These are phyloP conservation scores for Trichopoda pennipes DNA, from an alignment of 2,888 invertebrate species.

Conservation along the genomic window DNA sequence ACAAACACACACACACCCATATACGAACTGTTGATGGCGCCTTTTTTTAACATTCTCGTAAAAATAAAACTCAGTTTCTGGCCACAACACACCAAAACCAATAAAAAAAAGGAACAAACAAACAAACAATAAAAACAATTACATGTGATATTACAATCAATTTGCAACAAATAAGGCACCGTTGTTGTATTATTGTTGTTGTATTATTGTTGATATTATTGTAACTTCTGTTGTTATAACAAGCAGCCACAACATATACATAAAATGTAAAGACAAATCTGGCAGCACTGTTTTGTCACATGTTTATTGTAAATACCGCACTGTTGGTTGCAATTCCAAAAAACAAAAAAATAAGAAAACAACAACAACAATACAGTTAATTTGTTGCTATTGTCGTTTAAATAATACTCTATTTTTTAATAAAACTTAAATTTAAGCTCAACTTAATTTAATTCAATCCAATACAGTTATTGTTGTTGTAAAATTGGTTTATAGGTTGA, in stretches of 20 bases:
- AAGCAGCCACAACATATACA: constrained; percentile 23
- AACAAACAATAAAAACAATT: constrained; percentile 68
- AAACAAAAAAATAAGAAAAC: no score
- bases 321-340: constrained; percentile 1
- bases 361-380: constrained; percentile 38
- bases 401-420: constrained; percentile 47
- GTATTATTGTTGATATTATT: constrained; percentile 60
- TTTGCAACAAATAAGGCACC: constrained; percentile 79
- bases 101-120: no score
- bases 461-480: constrained; percentile 3
- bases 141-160: constrained; percentile 74
- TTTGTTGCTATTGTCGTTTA: constrained; percentile 51
- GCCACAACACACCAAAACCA: constrained; percentile 30
- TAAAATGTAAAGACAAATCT: constrained; percentile 69
- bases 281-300: constrained; percentile 71
- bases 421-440: constrained; percentile 29
- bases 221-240: constrained; percentile 29
- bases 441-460: constrained; percentile 1
- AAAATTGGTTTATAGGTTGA: constrained; percentile 59
- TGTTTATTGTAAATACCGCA: constrained; percentile 48
- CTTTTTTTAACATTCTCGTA: constrained; percentile 48
- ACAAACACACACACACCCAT: constrained; percentile 24
- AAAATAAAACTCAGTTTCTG: constrained; percentile 48
- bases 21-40: constrained; percentile 48
- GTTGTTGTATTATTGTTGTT: constrained; percentile 59